Base-by-base conservation (phyloP, 2,888 invertebrate species). In the Xylota sylvarum region DNA sequence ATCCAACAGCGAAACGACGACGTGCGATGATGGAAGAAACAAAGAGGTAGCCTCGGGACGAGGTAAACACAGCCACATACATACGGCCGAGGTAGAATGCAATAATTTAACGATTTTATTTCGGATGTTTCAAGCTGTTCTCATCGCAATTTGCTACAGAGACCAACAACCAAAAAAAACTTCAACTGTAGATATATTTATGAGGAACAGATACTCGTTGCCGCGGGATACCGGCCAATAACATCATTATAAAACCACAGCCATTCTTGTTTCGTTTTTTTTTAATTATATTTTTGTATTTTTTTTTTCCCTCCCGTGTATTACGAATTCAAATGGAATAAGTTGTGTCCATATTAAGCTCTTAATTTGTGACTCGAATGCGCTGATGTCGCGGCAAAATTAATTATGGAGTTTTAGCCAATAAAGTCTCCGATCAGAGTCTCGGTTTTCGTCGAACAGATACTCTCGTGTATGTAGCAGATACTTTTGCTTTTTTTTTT, bases 91-190 rank as follows among this genome's bases (percentile, higher is more conserved):
- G 37, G 65, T 23, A 62, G 46, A 70, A 65, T 76, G 85, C 85
- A 82, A 86, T 86, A 86, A 86, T 78, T 86, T 78, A 86, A 82
- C 86, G 82, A 78, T 86, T 86, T 86, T 82, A 86, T 86, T 86
- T 82, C 35, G 72, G 72, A 60, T 52, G 40, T 84, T 70, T 84
- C 80, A 74, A 84, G 84, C 64, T 70, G 76, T 80, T 85, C 80
- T 70, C 84, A 80, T 74, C 80, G 69, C 74, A 84, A 84, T 80
- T 84, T 74, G 79, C 73, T 70, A 30, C 55, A 43, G 10, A 4
- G 19, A 27, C n/a, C 30, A 17, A 7, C 19, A 37, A 72, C 10
- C 40, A 60, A 14, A 58, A 9, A 55, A 35, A 19, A 50, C 9
- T 65, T 37, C 67, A 73, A 82, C 69, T 50, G 23, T 50, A 50